Conservation (phyloP, 2,797 vertebrate genomes). For the Menidia menidia region DNA sequence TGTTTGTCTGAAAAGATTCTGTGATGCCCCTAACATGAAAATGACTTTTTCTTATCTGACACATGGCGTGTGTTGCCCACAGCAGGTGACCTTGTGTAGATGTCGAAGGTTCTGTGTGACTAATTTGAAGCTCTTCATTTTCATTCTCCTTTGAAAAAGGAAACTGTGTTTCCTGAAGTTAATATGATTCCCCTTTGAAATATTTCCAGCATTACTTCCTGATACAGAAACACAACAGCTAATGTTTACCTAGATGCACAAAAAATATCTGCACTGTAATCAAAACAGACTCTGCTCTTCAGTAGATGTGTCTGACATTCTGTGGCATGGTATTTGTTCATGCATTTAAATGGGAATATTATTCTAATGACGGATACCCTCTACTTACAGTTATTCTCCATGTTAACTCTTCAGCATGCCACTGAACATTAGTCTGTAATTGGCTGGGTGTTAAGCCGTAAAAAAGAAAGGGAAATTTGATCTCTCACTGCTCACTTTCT, state of each 20-base stretch:
- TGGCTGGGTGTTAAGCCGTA: slow-evolving; percentile 71
- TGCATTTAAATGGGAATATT: slow-evolving; percentile 98
- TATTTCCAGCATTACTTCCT: background rate
- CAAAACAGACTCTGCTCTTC: slow-evolving; percentile 21
- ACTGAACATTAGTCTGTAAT: slow-evolving; percentile 58
- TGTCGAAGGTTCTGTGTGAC: slow-evolving; percentile 23
- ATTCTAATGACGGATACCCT: slow-evolving; percentile 86
- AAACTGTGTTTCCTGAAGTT: slow-evolving; percentile 9
- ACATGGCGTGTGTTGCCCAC: slow-evolving; percentile 37
- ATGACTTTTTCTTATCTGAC: slow-evolving; percentile 58
- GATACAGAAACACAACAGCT: background rate
- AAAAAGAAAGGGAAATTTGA: slow-evolving; percentile 61
- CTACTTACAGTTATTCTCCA: slow-evolving; percentile 47
- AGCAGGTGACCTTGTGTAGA: slow-evolving; percentile 48
- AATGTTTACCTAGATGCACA: slow-evolving; percentile 12
- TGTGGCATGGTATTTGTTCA: slow-evolving; percentile 89
- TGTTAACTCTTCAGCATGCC: slow-evolving; percentile 54
- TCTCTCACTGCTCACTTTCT: slow-evolving; percentile 25
- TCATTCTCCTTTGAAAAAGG: slow-evolving; percentile 9
- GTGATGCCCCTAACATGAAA: slow-evolving; percentile 43
- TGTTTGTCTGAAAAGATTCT: slow-evolving; percentile 42
- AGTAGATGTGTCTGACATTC: slow-evolving; percentile 71
- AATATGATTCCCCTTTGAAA: too few species aligned
- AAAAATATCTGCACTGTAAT: slow-evolving; percentile 48
- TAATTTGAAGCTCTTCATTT: slow-evolving; percentile 29